These are phyloP conservation scores for Magallana nippona DNA, from an alignment of 2,888 invertebrate genomes.

Conservation along the genomic window DNA sequence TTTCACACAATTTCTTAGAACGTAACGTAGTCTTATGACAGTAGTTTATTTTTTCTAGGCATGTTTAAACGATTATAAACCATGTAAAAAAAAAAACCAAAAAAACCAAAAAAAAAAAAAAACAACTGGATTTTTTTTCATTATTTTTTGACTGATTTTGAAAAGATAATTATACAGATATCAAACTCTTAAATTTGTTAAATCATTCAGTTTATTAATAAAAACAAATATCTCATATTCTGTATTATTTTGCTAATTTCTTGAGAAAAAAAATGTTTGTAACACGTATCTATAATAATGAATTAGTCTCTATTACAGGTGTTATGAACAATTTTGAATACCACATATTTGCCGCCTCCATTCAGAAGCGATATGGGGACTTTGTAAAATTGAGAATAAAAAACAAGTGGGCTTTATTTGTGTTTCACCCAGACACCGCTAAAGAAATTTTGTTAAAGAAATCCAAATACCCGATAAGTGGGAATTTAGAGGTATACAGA, in stretches of 20 bases:
- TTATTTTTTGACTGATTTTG: too few relatives aligned
- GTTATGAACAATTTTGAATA: not conserved
- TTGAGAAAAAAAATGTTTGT: not conserved
- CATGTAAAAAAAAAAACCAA: too few relatives aligned
- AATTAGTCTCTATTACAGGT: not conserved
- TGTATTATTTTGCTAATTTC: not conserved
- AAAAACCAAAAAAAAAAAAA: too few relatives aligned
- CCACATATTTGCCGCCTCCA: not conserved
- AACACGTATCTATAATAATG: not conserved
- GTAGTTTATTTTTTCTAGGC: not conserved
- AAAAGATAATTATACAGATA: too few relatives aligned
- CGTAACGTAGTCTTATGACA: not conserved
- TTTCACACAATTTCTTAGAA: not conserved
- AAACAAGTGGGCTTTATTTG: not conserved
- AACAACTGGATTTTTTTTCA: too few relatives aligned
- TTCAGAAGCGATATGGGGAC: not conserved
- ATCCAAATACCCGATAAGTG: not conserved
- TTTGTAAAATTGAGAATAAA: not conserved
- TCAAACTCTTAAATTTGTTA: too few relatives aligned
- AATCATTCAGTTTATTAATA: too few relatives aligned
- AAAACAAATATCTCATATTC: too few relatives aligned
- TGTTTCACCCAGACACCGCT: not conserved
- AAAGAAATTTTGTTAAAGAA: not conserved
- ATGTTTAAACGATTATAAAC: too few relatives aligned
- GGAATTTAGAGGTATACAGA: not conserved